A percentile compares a stretch with the other conserved stretches of the same genome.
These are phyloP conservation scores for Microctonus brassicae DNA, from an alignment of 2,888 invertebrate species.

Conservation along the genomic window DNA sequence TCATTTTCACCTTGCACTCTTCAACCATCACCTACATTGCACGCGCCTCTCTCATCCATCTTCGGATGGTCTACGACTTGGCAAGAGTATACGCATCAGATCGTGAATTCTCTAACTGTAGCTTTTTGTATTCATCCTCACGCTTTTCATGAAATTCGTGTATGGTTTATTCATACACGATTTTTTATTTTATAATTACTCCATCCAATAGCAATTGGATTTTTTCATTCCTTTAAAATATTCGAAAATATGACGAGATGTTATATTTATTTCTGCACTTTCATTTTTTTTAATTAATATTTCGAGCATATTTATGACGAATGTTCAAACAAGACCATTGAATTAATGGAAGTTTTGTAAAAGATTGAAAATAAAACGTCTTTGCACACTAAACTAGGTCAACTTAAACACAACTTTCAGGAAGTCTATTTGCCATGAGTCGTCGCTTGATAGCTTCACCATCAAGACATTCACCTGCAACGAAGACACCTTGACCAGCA, in stretches of 20 bases:
- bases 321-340: slow-evolving; percentile 1
- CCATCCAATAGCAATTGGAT: not conserved
- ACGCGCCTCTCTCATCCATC: slow-evolving; percentile 55
- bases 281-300: slow-evolving; percentile 2
- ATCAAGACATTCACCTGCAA: slow-evolving; percentile 75
- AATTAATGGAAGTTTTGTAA: slow-evolving; percentile 17
- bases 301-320: slow-evolving; percentile 6
- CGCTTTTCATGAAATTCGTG: slow-evolving; percentile 4
- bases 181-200: not conserved
- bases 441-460: slow-evolving; percentile 90
- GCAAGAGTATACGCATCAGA: slow-evolving; percentile 46
- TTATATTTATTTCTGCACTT: slow-evolving; percentile 10
- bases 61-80: slow-evolving; percentile 51
- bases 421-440: slow-evolving; percentile 87
- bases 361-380: not conserved
- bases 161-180: slow-evolving; percentile 6
- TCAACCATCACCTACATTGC: slow-evolving; percentile 37
- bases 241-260: not conserved
- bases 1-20: not conserved
- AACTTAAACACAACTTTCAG: slow-evolving; percentile 87
- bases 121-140: not conserved
- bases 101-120: slow-evolving; percentile 47
- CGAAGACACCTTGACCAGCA: slow-evolving; percentile 62
- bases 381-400: not conserved
- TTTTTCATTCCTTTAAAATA: slow-evolving; percentile 5